A percentile compares a stretch with the other conserved stretches of the same genome.
Conservation (phyloP, 92 coral and sea anemone species). For the Plumapathes pennacea region DNA sequence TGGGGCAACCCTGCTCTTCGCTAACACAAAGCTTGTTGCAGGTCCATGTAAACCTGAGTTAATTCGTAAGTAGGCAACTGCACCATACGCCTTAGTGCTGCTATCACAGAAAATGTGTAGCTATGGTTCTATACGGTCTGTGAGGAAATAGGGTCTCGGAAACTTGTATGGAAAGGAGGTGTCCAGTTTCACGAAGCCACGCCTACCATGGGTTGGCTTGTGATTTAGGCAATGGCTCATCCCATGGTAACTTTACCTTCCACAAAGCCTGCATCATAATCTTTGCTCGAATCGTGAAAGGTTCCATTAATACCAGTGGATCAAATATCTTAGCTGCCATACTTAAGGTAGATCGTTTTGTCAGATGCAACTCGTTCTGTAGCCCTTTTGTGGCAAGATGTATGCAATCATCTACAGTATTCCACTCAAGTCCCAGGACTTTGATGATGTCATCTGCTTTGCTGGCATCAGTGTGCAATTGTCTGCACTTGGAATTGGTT, state of each 20-base stretch:
- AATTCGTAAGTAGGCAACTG: conserved; percentile 8
- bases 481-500: background rate
- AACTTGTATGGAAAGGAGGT: conserved; percentile 3
- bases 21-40: background rate
- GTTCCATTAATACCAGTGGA: conserved; percentile 19
- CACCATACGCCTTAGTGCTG: conserved; percentile 8
- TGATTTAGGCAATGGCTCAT: conserved; percentile 4
- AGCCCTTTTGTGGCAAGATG: no score
- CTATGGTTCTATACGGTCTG: background rate
- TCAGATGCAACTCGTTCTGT: no score
- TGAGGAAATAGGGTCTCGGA: conserved; percentile 11
- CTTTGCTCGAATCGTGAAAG: conserved; percentile 17
- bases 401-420: no score
- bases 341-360: conserved; percentile 17
- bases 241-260: conserved; percentile 6
- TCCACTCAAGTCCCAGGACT: background rate
- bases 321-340: conserved; percentile 32
- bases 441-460: background rate
- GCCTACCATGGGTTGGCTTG: conserved; percentile 4
- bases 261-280: conserved; percentile 27
- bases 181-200: conserved; percentile 6
- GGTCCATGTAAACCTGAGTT: background rate
- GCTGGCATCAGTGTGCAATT: conserved; percentile 1
- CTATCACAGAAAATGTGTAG: conserved; percentile 21
- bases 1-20: conserved; percentile 17